phyloP scores from a whole-genome alignment of 1,140 invertebrate species.

The Caerostris extrusa region DNA sequence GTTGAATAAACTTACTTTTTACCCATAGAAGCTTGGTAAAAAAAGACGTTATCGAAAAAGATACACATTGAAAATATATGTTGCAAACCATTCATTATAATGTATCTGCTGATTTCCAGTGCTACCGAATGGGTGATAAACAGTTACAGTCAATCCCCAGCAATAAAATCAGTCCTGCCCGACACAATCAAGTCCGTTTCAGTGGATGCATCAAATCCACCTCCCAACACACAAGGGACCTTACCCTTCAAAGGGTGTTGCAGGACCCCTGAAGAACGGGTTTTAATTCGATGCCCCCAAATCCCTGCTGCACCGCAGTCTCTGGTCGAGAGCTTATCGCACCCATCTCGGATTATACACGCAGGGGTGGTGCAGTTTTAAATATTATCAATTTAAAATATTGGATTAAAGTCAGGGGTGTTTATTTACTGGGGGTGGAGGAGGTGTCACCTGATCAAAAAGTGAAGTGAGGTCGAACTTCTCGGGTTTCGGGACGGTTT shows the following conservation, averaged over 20 bases:
- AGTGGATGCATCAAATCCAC: not conserved
- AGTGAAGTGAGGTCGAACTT: not conserved
- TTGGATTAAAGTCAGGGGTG: conserved; percentile 53
- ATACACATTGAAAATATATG: no score
- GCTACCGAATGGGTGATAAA: not conserved
- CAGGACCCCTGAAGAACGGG: conserved; percentile 2
- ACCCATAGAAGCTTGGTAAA: no score
- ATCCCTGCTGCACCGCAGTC: no score
- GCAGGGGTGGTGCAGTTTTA: not conserved
- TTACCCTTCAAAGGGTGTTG: not conserved
- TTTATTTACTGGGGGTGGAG: not conserved
- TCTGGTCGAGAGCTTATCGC: not conserved
- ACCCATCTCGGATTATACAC: conserved; percentile 53
- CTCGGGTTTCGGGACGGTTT: not conserved
- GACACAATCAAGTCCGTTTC: not conserved
- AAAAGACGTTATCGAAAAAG: no score
- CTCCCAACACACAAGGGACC: not conserved
- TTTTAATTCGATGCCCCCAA: not conserved
- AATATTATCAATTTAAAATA: conserved; percentile 41
- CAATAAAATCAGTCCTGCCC: not conserved
- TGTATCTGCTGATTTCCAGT: not conserved
- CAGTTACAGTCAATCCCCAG: conserved; percentile 2
- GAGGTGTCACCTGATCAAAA: not conserved
- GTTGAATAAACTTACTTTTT: no score
- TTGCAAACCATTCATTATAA: no score